Evolutionary conservation across 1,140 invertebrate species (phyloP), one percentile per base, ranked within the genome.

Genomic region (Drosophila pachea): DNA sequence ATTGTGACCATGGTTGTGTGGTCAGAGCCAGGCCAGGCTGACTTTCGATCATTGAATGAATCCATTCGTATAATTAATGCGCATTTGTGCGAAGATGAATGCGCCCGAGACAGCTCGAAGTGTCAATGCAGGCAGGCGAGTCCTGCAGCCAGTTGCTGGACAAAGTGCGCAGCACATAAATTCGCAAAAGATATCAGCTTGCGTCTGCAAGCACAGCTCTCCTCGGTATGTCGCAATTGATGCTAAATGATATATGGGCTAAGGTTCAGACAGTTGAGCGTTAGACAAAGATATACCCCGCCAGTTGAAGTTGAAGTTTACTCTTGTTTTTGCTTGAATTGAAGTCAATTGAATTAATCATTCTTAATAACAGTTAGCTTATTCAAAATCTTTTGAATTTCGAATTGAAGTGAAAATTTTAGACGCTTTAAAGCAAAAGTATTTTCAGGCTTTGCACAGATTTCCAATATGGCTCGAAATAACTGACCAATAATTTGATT

Each of bases 1-100:
- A n/a, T n/a, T n/a, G n/a, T n/a, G 22, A 1, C 22, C 1, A 22
- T 22, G 22, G 22, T 22, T 22, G 22, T 22, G 31, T 6, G n/a
- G 14, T 14, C 31, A 36, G 12, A 38, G n/a, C 22, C 22, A 40
- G 22, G 7, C 16, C 14, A 42, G 22, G 56, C 36, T 69, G 72
- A 70, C 73, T 76, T 78, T 84, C 62, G 38, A 16, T 54, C 35
- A 53, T 62, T 63, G 47, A 56, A 62, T 45, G 45, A 55, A 69
- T 2, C 22, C 52, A 45, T 12, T 48, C 47, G 47, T 45, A 60
- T 82, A 71, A 68, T 82, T 71, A 77, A 77, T 82, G 59, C 66
- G 78, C 62, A 77, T 66, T 73, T 73, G 59, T 60, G 49, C 54
- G 22, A 43, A 66, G 54, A 70, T 36, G 50, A 53, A 65, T 66